Evolutionary conservation across 2,888 invertebrate species (phyloP), one percentile per base, ranked within the genome.

Genomic region (Kuschelorhynchus macadamiae): DNA sequence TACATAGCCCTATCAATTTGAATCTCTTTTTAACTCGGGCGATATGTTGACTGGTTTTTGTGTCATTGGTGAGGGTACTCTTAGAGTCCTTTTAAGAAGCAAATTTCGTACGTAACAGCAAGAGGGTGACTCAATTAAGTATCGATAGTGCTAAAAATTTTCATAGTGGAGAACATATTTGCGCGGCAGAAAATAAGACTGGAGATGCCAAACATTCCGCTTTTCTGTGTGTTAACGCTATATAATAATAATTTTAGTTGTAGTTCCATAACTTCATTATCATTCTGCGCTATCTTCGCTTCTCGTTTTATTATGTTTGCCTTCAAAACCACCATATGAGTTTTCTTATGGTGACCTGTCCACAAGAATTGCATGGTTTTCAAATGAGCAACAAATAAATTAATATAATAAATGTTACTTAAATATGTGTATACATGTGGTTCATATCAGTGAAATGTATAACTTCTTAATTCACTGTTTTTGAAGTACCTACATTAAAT

Each of bases 41-140:
- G 90, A 90, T 79, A 87, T 88, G 74, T 86, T 88, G 71, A 88
- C 88, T 72, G 85, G 90, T 75, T 85, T 81, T 69, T 91, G 91
- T 84, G 86, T 88, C 73, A 86, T 89, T 71, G 86, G 87, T 47
- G 11, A 11, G 36, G 7, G 46, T 21, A 42, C 39, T 55, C 11
- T 47, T 69, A 21, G 64, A 53, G 32, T 18, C 81, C 39, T 39
- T 33, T 7, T 76, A 79, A 49, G 84, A 85, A 60, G 80, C 84
- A 33, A 81, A 81, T 64, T 80, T 85, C 50, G 73, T 83, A 65
- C 80, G 84, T 53, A 84, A 85, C 1, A 85, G 83, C 33, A 85
- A 84, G 79, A 82, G 85, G 70, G 85, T 85, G 70, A 87, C 86
- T 74, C 84, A 86, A 70, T 81, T 88, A 47, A 85, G 82, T 75